phyloP scores from a whole-genome alignment of 2,888 invertebrate species.

The Timandra comae region DNA sequence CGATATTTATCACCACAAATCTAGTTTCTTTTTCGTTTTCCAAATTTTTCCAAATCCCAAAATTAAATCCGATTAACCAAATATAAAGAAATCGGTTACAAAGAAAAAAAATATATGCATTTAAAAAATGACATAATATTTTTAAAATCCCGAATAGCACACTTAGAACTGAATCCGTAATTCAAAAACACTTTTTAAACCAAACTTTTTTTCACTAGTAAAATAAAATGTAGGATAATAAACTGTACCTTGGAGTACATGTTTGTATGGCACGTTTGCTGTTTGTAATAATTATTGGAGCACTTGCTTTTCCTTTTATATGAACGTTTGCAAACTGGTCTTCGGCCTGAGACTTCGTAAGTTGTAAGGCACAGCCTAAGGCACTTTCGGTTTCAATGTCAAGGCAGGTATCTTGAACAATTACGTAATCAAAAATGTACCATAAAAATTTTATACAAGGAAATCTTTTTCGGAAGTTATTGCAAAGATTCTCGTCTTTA shows the following conservation, averaged over 20 bases:
- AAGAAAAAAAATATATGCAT: too few species aligned
- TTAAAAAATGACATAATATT: too few species aligned
- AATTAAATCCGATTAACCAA: too few species aligned
- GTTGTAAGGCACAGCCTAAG: conserved; percentile 26
- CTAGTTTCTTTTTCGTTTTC: too few species aligned
- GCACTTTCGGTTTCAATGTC: conserved; percentile 60
- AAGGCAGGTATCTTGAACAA: conserved; percentile 41
- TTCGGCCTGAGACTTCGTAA: conserved; percentile 34
- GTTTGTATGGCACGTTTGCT: conserved; percentile 54
- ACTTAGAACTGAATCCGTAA: neutral
- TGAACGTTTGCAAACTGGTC: conserved; percentile 50
- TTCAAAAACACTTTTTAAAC: neutral
- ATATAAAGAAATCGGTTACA: too few species aligned
- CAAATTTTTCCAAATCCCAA: too few species aligned
- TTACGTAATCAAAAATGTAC: conserved; percentile 34
- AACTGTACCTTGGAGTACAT: conserved; percentile 66
- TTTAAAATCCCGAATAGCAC: too few species aligned
- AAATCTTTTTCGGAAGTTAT: conserved; percentile 31
- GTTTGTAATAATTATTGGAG: conserved; percentile 58
- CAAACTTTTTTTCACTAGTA: conserved; percentile 1
- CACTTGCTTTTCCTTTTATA: conserved; percentile 66
- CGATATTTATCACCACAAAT: too few species aligned
- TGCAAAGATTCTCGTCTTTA: too few species aligned
- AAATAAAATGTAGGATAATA: conserved; percentile 17
- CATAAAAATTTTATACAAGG: conserved; percentile 21